A percentile compares a stretch with the other conserved stretches of the same genome.
These are phyloP conservation scores for Omphaloscelis lunosa DNA, from an alignment of 2,888 invertebrate genomes.

Conservation along the genomic window DNA sequence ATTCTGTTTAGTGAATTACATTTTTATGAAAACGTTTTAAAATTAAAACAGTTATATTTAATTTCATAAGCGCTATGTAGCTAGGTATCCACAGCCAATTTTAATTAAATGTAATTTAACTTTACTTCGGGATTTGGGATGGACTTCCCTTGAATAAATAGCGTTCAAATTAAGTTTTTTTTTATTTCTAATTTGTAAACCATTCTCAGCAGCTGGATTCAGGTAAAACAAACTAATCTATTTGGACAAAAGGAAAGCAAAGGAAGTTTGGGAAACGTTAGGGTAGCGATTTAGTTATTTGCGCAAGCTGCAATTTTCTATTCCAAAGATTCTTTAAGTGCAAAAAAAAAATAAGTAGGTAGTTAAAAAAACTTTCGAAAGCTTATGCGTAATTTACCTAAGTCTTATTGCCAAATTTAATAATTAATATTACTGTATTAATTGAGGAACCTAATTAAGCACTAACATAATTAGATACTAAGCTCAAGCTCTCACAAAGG, in stretches of 20 bases:
- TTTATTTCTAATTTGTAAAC: background rate
- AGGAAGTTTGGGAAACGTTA: slow-evolving; percentile 1
- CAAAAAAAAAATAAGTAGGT: background rate
- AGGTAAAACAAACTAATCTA: slow-evolving; percentile 34
- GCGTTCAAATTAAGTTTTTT: background rate
- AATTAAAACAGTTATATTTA: background rate
- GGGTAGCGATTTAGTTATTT: background rate
- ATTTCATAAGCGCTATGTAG: background rate
- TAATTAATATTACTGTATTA: background rate
- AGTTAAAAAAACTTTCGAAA: background rate
- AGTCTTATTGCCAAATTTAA: background rate
- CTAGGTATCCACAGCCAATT: background rate
- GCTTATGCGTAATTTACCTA: background rate
- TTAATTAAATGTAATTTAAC: background rate
- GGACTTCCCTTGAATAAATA: slow-evolving; percentile 2
- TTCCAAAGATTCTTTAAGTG: background rate
- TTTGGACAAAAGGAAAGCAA: slow-evolving; percentile 12
- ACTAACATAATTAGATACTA: slow-evolving; percentile 8
- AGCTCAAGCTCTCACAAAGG: background rate
- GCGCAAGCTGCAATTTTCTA: background rate
- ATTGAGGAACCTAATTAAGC: slow-evolving; percentile 21
- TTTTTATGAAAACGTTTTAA: background rate
- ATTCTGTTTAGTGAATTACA: background rate
- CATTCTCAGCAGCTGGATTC: background rate
- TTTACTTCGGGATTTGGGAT: background rate